These are phyloP conservation scores for Urocitellus parryii DNA, from an alignment of 2,113 vertebrate genomes.

Conservation along the genomic window DNA sequence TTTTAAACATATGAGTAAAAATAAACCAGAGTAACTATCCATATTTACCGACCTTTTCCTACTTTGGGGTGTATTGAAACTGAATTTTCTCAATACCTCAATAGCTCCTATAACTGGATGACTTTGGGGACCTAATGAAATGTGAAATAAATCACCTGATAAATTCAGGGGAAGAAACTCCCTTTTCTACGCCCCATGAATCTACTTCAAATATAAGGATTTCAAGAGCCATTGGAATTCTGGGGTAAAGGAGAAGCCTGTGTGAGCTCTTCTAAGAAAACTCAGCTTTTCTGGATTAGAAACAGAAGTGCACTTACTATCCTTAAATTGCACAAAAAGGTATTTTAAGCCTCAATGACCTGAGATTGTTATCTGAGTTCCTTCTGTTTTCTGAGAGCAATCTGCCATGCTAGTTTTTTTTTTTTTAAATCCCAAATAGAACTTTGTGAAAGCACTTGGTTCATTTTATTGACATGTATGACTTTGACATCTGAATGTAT, in stretches of 20 bases:
- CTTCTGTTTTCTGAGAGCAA: neutral
- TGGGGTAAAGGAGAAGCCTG: neutral
- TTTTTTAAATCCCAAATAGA: neutral
- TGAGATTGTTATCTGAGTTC: neutral
- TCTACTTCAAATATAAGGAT: neutral
- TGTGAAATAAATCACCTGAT: neutral
- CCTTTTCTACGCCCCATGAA: neutral
- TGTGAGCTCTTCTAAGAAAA: neutral
- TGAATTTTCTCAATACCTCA: neutral
- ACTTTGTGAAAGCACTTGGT: neutral
- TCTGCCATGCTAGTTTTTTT: neutral
- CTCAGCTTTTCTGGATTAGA: neutral
- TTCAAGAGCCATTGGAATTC: neutral
- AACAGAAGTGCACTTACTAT: neutral
- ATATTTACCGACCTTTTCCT: neutral
- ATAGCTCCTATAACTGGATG: neutral
- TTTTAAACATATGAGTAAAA: neutral
- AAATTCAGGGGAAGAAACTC: neutral
- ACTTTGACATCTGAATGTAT: neutral
- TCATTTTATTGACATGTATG: neutral
- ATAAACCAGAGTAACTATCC: neutral
- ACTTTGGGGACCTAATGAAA: neutral
- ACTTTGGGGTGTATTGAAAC: neutral
- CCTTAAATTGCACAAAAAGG: neutral
- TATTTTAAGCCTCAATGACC: neutral